Evolutionary conservation across 2,113 vertebrate genomes (phyloP).

Genomic region (Archilochus colubris): DNA sequence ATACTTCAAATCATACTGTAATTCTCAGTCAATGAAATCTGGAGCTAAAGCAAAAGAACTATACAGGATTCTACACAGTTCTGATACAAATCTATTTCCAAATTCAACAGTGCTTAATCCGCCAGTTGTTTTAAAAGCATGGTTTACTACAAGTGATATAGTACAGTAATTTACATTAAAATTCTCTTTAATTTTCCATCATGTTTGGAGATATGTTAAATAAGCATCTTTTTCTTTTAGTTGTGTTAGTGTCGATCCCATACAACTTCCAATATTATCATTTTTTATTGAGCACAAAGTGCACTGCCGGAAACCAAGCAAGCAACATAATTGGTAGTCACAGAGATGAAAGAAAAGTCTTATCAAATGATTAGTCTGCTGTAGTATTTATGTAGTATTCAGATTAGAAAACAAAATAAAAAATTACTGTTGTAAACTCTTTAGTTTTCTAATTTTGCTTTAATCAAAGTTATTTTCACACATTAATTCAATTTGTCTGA

Average conservation of each 20-base stretch:
- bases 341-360: conserved; percentile 33
- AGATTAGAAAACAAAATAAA: conserved; percentile 23
- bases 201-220: conserved; percentile 38
- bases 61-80: neutral
- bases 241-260: conserved; percentile 19
- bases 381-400: neutral
- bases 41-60: neutral
- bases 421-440: neutral
- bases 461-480: conserved; percentile 34
- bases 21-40: neutral
- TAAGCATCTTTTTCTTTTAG: neutral
- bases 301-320: conserved; percentile 35
- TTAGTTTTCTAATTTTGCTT: conserved; percentile 41
- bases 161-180: conserved; percentile 27
- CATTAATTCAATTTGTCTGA: conserved; percentile 38
- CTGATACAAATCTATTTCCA: neutral
- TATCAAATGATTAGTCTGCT: conserved; percentile 22
- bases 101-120: conserved; percentile 15
- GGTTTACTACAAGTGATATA: neutral
- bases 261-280: conserved; percentile 15
- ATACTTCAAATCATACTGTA: neutral
- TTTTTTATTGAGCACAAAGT: conserved; percentile 54
- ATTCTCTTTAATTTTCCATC: conserved; percentile 54
- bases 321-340: conserved; percentile 1
- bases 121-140: neutral